Evolutionary conservation across 2,113 vertebrate genomes (phyloP).

Genomic region (Poeciliopsis turrubarensis): DNA sequence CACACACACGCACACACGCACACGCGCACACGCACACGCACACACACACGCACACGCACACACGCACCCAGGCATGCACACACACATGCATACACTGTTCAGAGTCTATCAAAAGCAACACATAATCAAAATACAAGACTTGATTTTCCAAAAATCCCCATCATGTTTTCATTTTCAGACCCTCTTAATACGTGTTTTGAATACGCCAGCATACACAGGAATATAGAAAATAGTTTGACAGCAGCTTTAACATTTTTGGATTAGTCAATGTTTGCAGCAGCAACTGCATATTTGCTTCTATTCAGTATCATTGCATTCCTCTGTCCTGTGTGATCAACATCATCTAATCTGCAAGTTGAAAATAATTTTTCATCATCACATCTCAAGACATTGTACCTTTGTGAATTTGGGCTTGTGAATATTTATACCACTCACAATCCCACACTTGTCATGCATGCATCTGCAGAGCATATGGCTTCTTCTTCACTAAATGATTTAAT

Average conservation of each 20-base stretch:
- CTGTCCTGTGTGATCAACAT: neutral
- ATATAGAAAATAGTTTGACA: neutral
- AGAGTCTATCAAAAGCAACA: too few species aligned
- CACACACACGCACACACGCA: too few species aligned
- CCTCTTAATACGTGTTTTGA: too few species aligned
- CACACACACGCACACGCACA: too few species aligned
- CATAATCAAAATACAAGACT: too few species aligned
- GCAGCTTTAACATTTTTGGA: neutral
- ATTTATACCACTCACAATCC: conserved; percentile 73
- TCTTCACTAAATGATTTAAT: conserved; percentile 71
- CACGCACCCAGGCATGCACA: too few species aligned
- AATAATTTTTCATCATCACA: conserved; percentile 28
- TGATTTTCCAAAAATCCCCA: too few species aligned
- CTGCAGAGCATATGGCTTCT: conserved; percentile 68
- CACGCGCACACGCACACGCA: too few species aligned
- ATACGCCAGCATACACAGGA: neutral
- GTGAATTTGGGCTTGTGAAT: conserved; percentile 66
- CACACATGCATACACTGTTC: too few species aligned
- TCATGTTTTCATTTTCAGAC: too few species aligned
- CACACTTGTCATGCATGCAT: conserved; percentile 65
- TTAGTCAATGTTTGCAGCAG: conserved; percentile 18
- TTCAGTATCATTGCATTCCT: conserved; percentile 18
- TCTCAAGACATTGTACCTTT: conserved; percentile 39
- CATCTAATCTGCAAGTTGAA: neutral
- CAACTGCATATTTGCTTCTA: conserved; percentile 25